Evolutionary conservation across 2,113 vertebrate species (phyloP).

Genomic region (Asarcornis scutulata): DNA sequence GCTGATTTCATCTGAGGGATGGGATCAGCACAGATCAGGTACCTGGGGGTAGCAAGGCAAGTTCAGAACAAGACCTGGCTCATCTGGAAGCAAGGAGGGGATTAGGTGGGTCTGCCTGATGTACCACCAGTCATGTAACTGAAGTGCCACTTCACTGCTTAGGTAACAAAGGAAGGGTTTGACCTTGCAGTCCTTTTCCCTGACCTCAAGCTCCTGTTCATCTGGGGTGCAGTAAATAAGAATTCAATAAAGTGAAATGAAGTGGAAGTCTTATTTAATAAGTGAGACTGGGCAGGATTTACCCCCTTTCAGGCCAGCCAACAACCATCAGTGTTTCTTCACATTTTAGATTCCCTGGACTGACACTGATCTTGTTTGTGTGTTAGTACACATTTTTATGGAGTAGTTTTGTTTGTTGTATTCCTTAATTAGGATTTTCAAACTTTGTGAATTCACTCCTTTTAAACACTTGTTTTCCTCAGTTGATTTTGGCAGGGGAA

Average conservation of each 20-base stretch:
- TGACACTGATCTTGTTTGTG: not conserved
- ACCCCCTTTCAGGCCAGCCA: not conserved
- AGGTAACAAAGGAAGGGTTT: not conserved
- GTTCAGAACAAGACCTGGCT: not conserved
- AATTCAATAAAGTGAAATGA: too few relatives aligned
- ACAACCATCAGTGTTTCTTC: not conserved
- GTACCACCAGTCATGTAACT: rapidly evolving
- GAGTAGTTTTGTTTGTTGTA: not conserved
- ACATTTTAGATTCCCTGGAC: not conserved
- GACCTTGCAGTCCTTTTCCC: not conserved
- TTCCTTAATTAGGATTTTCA: not conserved
- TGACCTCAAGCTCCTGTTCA: not conserved
- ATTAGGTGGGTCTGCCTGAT: not conserved
- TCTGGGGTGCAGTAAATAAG: not conserved
- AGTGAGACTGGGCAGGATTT: not conserved
- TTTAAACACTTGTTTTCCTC: not conserved
- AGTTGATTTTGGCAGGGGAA: not conserved
- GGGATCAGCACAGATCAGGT: not conserved
- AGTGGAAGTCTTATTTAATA: not conserved
- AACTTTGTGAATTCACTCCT: not conserved
- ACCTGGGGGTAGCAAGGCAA: not conserved
- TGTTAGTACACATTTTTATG: not conserved
- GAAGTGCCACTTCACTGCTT: not conserved
- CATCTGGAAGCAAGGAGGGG: not conserved
- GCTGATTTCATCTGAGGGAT: not conserved